A percentile compares a stretch with the other conserved stretches of the same genome.
Evolutionary conservation across 2,888 invertebrate genomes (phyloP).

Genomic region (Aethes cnicana): DNA sequence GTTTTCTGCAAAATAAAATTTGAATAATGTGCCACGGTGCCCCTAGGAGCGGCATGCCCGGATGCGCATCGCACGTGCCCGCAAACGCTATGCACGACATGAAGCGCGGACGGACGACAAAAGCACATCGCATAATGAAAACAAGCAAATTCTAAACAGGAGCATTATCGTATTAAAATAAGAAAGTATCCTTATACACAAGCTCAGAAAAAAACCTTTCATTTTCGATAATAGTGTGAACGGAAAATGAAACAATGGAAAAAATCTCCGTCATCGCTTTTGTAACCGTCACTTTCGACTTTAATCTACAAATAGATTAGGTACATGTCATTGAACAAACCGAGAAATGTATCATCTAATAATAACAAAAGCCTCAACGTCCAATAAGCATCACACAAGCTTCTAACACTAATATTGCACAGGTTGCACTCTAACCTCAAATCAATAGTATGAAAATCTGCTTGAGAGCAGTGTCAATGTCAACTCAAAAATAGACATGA

Average conservation of each 20-base stretch:
- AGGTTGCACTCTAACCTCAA: no score
- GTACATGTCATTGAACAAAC: no score
- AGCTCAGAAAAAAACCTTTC: neutral
- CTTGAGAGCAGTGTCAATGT: no score
- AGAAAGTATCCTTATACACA: neutral
- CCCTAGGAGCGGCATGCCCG: constrained; percentile 65
- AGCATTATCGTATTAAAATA: neutral
- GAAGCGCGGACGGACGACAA: constrained; percentile 4
- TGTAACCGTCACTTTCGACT: neutral
- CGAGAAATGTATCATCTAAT: no score
- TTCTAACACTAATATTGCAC: no score
- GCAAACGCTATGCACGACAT: constrained; percentile 42
- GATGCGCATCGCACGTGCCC: constrained; percentile 39
- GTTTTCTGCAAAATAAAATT: constrained; percentile 79
- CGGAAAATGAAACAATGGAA: constrained; percentile 13
- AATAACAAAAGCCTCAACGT: no score
- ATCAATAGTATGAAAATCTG: no score
- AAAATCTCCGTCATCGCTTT: constrained; percentile 10
- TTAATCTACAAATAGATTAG: neutral
- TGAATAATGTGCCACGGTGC: constrained; percentile 73
- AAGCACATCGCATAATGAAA: constrained; percentile 13
- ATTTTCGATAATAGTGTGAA: no score
- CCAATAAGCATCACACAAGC: no score
- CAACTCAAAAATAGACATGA: no score
- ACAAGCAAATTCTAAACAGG: constrained; percentile 13